phyloP scores from a whole-genome alignment of 2,113 vertebrate species.

The Pampusana beccarii region DNA sequence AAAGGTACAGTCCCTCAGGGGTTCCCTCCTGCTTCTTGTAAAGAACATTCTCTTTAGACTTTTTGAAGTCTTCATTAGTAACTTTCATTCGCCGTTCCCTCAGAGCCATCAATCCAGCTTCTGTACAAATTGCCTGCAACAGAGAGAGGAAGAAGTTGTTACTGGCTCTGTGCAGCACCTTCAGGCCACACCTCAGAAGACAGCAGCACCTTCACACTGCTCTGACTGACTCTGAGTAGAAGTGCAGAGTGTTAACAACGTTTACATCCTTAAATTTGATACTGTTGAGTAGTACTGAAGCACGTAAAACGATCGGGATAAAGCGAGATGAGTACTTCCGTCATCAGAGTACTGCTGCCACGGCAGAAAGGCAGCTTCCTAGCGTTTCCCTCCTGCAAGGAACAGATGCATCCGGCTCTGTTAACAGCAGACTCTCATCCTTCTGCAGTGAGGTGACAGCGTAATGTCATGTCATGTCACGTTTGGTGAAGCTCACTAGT shows the following conservation, averaged over 20 bases:
- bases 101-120: slow-evolving; percentile 96
- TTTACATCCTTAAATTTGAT: not conserved
- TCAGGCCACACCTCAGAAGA: not conserved
- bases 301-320: not conserved
- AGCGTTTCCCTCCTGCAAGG: not conserved
- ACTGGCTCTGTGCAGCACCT: not conserved
- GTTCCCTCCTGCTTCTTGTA: slow-evolving; percentile 99
- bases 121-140: slow-evolving; percentile 95
- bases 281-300: not conserved
- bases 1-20: slow-evolving; percentile 91
- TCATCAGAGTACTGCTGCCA: not conserved
- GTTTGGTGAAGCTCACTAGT: not conserved
- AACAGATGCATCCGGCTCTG: not conserved
- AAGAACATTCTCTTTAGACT: slow-evolving; percentile 97
- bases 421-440: fast-evolving
- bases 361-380: not conserved
- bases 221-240: fast-evolving
- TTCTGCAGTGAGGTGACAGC: not conserved
- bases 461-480: fast-evolving
- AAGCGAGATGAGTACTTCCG: not conserved
- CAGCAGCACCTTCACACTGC: not conserved
- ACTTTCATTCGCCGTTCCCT: slow-evolving; percentile 97
- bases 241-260: not conserved
- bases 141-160: not conserved
- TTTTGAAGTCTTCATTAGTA: slow-evolving; percentile 99